Evolutionary conservation across 1,140 invertebrate species (phyloP).

Genomic region (Cotesia glomerata): DNA sequence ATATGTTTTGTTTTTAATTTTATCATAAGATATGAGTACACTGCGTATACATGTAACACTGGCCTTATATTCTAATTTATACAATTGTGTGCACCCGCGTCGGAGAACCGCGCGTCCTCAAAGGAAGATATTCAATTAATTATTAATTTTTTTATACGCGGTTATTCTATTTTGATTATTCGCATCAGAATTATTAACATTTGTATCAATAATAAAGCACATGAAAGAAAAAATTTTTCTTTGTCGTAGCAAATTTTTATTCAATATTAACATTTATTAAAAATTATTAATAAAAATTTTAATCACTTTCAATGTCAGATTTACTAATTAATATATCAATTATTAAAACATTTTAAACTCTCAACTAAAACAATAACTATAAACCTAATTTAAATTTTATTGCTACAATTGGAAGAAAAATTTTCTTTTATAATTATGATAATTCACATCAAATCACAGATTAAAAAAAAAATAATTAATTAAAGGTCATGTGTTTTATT

Average conservation of each 20-base stretch:
- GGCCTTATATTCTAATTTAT: conserved; percentile 64
- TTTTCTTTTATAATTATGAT: not conserved
- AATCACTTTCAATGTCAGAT: not conserved
- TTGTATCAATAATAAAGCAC: not conserved
- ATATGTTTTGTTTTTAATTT: conserved; percentile 39
- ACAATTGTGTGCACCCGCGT: conserved; percentile 49
- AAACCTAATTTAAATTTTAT: too few species aligned
- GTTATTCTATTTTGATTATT: conserved; percentile 28
- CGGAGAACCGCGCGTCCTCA: conserved; percentile 8
- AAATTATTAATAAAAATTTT: too few species aligned
- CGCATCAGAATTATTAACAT: not conserved
- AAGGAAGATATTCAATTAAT: conserved; percentile 31
- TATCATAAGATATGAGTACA: conserved; percentile 62
- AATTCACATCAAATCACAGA: not conserved
- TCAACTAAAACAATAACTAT: too few species aligned
- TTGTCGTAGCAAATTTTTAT: too few species aligned
- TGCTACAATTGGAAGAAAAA: too few species aligned
- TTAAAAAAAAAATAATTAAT: conserved; percentile 12
- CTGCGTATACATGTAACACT: conserved; percentile 64
- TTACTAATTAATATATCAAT: too few species aligned
- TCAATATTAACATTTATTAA: too few species aligned
- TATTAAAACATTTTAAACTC: too few species aligned
- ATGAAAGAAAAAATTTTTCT: too few species aligned
- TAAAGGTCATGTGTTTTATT: not conserved
- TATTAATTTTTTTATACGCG: conserved; percentile 34